phyloP scores from a whole-genome alignment of 2,888 invertebrate genomes.

The Spialia ferax region DNA sequence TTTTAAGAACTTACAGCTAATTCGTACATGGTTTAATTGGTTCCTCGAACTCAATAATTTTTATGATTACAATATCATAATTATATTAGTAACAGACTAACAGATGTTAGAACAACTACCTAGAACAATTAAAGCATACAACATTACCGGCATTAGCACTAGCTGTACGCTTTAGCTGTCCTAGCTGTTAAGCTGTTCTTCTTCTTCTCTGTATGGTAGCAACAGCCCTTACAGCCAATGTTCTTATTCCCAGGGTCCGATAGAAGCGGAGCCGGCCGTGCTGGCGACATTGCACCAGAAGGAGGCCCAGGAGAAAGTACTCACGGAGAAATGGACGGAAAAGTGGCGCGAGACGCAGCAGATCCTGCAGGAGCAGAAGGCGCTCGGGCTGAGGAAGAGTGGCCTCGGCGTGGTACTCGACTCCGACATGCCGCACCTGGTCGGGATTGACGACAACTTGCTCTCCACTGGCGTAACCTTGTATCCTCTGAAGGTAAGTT shows the following conservation, averaged over 20 bases:
- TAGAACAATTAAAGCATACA: too few species aligned
- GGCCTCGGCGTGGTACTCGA: constrained; percentile 96
- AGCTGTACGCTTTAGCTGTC: too few species aligned
- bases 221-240: too few species aligned
- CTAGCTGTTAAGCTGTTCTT: too few species aligned
- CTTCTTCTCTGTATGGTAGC: too few species aligned
- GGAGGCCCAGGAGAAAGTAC: constrained; percentile 95
- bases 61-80: too few species aligned
- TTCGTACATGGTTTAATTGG: too few species aligned
- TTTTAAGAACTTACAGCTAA: too few species aligned
- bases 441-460: constrained; percentile 96
- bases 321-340: constrained; percentile 97
- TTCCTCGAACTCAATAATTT: too few species aligned
- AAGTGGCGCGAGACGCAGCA: constrained; percentile 97
- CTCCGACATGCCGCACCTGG: constrained; percentile 96
- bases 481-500: constrained; percentile 92
- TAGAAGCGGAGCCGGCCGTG: constrained; percentile 88
- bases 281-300: constrained; percentile 95
- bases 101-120: too few species aligned
- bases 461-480: constrained; percentile 96
- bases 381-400: constrained; percentile 94
- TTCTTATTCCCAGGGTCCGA: constrained; percentile 70
- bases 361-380: constrained; percentile 95
- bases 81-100: too few species aligned
- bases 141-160: too few species aligned